Conservation (phyloP, 1,140 invertebrate species). For the Euwallacea fornicatus region DNA sequence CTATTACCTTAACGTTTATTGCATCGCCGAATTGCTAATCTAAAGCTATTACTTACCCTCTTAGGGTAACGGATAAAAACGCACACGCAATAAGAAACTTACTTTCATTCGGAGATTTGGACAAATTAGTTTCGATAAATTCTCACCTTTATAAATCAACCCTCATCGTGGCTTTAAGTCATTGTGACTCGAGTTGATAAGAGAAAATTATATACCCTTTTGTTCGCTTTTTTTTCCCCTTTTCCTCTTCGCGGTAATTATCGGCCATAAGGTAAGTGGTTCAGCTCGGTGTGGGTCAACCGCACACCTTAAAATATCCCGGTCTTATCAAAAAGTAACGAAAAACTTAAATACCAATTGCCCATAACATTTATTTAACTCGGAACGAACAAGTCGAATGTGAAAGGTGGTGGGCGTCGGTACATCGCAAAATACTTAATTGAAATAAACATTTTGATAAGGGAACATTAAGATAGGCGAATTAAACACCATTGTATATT, state of each 20-base stretch:
- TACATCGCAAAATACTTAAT: conserved; percentile 53
- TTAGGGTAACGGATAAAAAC: conserved; percentile 10
- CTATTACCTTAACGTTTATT: conserved; percentile 38
- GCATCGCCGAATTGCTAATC: conserved; percentile 40
- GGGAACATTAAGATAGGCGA: conserved; percentile 50
- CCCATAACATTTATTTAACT: conserved; percentile 45
- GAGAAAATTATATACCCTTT: too few species aligned
- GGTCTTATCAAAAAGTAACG: conserved; percentile 14
- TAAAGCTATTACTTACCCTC: conserved; percentile 36
- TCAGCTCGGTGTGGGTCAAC: conserved; percentile 1
- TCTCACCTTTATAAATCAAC: background rate
- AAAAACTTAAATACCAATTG: conserved; percentile 43
- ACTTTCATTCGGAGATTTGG: conserved; percentile 11
- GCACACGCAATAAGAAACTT: conserved; percentile 11
- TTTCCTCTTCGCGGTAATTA: too few species aligned
- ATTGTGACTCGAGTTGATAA: too few species aligned
- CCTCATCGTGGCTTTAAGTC: too few species aligned
- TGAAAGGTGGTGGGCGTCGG: conserved; percentile 39
- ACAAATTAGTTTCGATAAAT: conserved; percentile 14
- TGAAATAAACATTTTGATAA: conserved; percentile 53
- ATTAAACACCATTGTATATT: conserved; percentile 47
- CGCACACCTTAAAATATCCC: conserved; percentile 29
- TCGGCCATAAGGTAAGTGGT: background rate
- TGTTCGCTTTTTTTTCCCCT: too few species aligned
- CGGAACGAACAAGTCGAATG: conserved; percentile 24